Percentiles rank a stretch among this genome's conserved stretches.
These are phyloP conservation scores for Oryzias curvinotus DNA, from an alignment of 2,113 vertebrate species.

Conservation along the genomic window DNA sequence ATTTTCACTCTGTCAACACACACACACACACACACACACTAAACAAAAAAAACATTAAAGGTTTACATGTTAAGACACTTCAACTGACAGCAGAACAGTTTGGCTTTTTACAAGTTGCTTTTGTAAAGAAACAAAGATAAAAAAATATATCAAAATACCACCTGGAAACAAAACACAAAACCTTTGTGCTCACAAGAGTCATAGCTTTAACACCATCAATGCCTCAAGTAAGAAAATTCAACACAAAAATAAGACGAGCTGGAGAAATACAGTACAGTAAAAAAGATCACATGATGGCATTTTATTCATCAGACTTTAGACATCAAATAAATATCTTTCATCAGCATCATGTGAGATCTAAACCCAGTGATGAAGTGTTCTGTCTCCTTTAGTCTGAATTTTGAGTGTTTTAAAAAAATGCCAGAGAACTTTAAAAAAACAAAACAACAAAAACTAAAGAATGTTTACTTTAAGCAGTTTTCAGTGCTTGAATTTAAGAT, in stretches of 20 bases:
- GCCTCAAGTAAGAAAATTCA: background rate
- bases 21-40: too few species aligned
- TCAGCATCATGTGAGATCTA: constrained; percentile 9
- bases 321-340: constrained; percentile 20
- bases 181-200: constrained; percentile 8
- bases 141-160: constrained; percentile 23
- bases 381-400: background rate
- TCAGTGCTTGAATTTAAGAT: background rate
- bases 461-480: background rate
- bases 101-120: constrained; percentile 18
- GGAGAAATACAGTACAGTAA: constrained; percentile 24
- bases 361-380: background rate
- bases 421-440: background rate
- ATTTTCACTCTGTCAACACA: constrained; percentile 42
- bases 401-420: constrained; percentile 4
- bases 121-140: constrained; percentile 14
- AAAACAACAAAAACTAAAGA: background rate
- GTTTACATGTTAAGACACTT: constrained; percentile 34
- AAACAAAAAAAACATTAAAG: constrained; percentile 29
- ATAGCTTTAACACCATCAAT: constrained; percentile 5
- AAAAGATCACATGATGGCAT: constrained; percentile 9
- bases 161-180: constrained; percentile 1
- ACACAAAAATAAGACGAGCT: background rate
- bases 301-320: constrained; percentile 9
- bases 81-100: constrained; percentile 28